Evolutionary conservation across 2,888 invertebrate genomes (phyloP), one percentile per base, ranked within the genome.

Genomic region (Iselma pallidipennis): DNA sequence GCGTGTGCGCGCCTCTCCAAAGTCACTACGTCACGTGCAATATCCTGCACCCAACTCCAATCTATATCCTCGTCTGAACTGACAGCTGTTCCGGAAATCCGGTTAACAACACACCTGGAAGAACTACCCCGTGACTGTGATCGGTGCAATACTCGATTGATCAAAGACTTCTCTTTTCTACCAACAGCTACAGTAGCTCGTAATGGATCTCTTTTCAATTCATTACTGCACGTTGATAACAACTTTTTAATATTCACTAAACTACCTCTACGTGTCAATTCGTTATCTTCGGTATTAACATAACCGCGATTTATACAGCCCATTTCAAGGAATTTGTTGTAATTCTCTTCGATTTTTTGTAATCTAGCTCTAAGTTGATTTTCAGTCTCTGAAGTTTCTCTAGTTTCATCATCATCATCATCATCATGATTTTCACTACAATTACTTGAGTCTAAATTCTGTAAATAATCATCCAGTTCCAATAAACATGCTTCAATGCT

Each of bases 381-480:
- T 31, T 75, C 74, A 7, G 26, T 61, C 57, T 45, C 37, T 16
- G 23, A 12, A 55, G 19, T 49, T 19, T 28, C 14, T 14, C 2
- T n/a, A n/a, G n/a, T n/a, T 25, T 65, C 58, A 10, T 10, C 19
- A 45, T 48, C 21, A 53, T 37, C 14, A 2, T 50, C 45, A 49
- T 50, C 42, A 14, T 66, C 67, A 19, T 65, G 63, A 23, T 49
- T 54, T 29, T 68, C 63, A 48, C 64, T 68, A 31, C 63, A 65
- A 19, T 55, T 58, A 58, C 67, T 71, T 25, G 71, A 68, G 58
- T 85, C 85, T 65, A 83, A 78, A 57, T 80, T 78, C 64, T 82
- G 82, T 42, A 85, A 73, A 73, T 85, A 86, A 66, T 83, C 82
- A 74, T 86, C 86, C 68, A 86, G 74, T 63, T 86, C 85, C 68